Conservation (phyloP, 2,113 vertebrate genomes). For the Antechinus flavipes region DNA sequence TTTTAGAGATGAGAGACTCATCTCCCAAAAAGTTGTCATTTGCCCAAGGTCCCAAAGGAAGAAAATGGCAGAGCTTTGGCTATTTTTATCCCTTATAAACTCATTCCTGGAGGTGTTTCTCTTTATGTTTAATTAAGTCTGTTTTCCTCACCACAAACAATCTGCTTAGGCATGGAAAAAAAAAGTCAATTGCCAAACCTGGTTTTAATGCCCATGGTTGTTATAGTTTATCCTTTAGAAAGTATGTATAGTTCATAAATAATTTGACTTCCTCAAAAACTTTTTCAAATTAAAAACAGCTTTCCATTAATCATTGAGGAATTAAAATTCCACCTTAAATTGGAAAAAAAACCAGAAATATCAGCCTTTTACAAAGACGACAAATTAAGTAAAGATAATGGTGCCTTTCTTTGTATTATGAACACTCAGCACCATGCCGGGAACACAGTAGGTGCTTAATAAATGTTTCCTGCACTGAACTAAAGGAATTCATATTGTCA, state of each 20-base stretch:
- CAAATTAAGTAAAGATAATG: not conserved
- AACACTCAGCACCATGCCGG: not conserved
- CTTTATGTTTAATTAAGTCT: not conserved
- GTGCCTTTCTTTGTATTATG: not conserved
- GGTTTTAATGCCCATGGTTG: not conserved
- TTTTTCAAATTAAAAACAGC: slow-evolving; percentile 15
- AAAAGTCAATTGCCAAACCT: not conserved
- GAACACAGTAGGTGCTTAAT: not conserved
- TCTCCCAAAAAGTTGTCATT: not conserved
- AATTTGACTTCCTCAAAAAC: slow-evolving; percentile 5
- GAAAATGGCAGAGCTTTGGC: not conserved
- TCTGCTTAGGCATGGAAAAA: not conserved
- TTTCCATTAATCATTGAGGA: slow-evolving; percentile 47
- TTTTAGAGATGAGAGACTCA: not conserved
- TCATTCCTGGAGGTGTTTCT: not conserved
- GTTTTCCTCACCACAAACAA: not conserved
- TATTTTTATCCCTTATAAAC: not conserved
- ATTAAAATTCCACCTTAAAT: slow-evolving; percentile 47
- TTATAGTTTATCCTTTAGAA: not conserved
- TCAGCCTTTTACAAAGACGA: slow-evolving; percentile 1
- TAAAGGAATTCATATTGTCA: not conserved
- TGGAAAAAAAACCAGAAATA: slow-evolving; percentile 8
- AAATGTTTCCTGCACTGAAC: not conserved
- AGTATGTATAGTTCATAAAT: not conserved
- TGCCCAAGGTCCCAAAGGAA: not conserved